These are phyloP conservation scores for Glossophaga mutica DNA, from an alignment of 2,797 vertebrate genomes.

Conservation along the genomic window DNA sequence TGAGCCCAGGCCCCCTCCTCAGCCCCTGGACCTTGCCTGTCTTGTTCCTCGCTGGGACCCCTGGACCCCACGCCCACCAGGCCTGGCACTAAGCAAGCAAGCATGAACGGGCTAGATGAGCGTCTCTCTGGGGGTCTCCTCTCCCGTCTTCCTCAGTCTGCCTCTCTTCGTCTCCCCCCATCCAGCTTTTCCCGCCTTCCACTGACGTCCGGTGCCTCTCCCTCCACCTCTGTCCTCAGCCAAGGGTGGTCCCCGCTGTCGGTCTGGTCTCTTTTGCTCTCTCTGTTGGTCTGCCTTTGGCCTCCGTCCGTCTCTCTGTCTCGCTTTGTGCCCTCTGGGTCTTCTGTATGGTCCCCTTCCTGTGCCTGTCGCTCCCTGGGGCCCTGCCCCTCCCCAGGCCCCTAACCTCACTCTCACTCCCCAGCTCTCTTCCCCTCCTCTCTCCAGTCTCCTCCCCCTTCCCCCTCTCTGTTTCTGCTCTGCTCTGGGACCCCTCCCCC, in stretches of 20 bases:
- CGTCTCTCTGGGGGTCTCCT: neutral
- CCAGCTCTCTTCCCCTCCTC: neutral
- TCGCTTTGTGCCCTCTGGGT: neutral
- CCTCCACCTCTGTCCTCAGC: neutral
- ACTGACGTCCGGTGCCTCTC: fast-evolving
- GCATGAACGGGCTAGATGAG: neutral
- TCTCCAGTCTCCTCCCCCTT: neutral
- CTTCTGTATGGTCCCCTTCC: neutral
- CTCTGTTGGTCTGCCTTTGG: neutral
- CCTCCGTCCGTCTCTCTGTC: neutral
- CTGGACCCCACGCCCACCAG: fast-evolving
- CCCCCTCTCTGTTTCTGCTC: neutral
- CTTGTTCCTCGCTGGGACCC: neutral
- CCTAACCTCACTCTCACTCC: neutral
- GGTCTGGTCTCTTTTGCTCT: neutral
- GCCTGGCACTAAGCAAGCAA: neutral
- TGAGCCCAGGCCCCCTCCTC: neutral
- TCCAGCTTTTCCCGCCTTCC: neutral
- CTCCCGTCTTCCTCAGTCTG: neutral
- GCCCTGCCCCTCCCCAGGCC: neutral
- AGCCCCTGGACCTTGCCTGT: neutral
- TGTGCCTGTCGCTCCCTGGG: neutral
- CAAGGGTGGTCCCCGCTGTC: neutral
- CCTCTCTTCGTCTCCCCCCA: neutral
- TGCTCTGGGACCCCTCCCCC: neutral